Base-by-base conservation (phyloP, 2,113 vertebrate species). In the Columbina picui region DNA sequence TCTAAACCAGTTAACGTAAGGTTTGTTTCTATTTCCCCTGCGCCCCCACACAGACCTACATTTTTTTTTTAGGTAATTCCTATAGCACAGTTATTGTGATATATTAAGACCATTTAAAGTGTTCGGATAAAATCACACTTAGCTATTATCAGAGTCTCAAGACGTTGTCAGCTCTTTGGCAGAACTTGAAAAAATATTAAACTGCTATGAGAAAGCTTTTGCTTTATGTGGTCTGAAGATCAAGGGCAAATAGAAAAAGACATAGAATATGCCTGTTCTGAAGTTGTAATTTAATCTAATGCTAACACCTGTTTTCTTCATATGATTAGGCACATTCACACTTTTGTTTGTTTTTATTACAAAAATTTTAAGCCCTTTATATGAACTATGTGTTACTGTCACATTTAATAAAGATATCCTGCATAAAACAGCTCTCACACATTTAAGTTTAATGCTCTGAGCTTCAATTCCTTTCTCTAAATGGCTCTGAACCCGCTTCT, bases 101-200 rank as follows among this genome's bases (percentile, higher is more conserved):
- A 59, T 6, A n/a, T 60, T 70, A 56, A 68, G 71, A 60, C 45
- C 0, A 68, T 71, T 88, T 67, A 43, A 82, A 71, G 36, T 82
- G 91, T 68, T 87, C 2, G 1, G 86, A 76, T 78, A 73, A 43
- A 93, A 61, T 53, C 30, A 64, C 65, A 47, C 50, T 95, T 86
- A 59, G 39, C 53, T 84, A 5, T 78, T 88, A 84, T 39, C 45
- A 80, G 86, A 81, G 45, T 73, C 79, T 82, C 39, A 45, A 64
- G 74, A 68, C 6, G 49, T 79, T 88, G 64, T 71, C 64, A 84
- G 34, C 19, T 86, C 57, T 93, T 65, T 93, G 67, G 78, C 30
- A 83, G 64, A 90, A 83, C 29, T 61, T 94, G 39, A 89, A 93
- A 91, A 93, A 77, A 60, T 53, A 53, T 36, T 55, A 88, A 88